Evolutionary conservation across 2,888 invertebrate species (phyloP).

Genomic region (Drosophila anomalata): DNA sequence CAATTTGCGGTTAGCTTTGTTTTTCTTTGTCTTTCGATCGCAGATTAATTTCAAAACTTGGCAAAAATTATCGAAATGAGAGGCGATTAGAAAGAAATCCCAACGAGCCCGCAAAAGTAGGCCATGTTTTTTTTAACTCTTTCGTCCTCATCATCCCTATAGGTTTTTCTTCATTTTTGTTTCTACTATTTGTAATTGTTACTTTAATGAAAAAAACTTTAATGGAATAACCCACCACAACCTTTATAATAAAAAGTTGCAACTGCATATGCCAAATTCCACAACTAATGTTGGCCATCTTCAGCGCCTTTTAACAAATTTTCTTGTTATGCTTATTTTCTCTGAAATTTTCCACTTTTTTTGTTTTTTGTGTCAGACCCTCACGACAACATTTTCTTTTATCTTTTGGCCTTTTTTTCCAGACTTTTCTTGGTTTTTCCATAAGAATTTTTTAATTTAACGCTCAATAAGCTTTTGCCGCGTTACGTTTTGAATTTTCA

Average conservation of each 20-base stretch:
- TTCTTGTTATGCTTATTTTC: constrained; percentile 15
- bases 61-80: background rate
- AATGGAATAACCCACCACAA: background rate
- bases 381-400: constrained; percentile 20
- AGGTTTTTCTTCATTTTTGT: background rate
- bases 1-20: constrained; percentile 12
- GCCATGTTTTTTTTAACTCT: background rate
- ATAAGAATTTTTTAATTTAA: constrained; percentile 80
- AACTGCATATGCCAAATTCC: constrained; percentile 22
- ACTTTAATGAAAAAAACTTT: background rate
- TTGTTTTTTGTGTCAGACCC: constrained; percentile 10
- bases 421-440: constrained; percentile 42
- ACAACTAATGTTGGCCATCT: constrained; percentile 21
- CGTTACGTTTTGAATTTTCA: constrained; percentile 58
- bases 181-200: background rate
- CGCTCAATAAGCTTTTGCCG: constrained; percentile 76
- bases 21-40: background rate
- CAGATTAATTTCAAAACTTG: background rate
- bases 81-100: too few species aligned
- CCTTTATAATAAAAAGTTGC: background rate
- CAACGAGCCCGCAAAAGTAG: background rate
- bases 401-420: constrained; percentile 37
- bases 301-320: constrained; percentile 13
- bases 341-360: constrained; percentile 3
- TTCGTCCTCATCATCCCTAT: background rate